A percentile compares a stretch with the other conserved stretches of the same genome.
These are phyloP conservation scores for Deilephila elpenor DNA, from an alignment of 2,888 invertebrate species.

Conservation along the genomic window DNA sequence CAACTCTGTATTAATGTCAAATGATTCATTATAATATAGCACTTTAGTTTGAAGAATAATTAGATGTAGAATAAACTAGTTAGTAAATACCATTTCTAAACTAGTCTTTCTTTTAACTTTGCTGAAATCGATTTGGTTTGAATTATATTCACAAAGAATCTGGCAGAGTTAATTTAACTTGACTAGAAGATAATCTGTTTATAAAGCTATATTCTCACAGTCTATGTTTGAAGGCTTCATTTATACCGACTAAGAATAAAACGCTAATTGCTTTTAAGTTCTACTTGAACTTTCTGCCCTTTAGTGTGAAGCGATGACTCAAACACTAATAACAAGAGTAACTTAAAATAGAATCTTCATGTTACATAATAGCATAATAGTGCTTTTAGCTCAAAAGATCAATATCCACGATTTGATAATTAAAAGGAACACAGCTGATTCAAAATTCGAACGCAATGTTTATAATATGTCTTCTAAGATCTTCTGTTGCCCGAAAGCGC, in stretches of 20 bases:
- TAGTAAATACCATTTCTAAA: no score
- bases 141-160: no score
- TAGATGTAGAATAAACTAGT: not conserved
- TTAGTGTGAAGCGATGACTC: conserved; percentile 5
- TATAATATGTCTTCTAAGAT: no score
- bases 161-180: no score
- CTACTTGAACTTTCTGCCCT: conserved; percentile 12
- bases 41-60: not conserved
- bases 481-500: no score
- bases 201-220: no score
- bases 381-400: not conserved
- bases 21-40: not conserved
- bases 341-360: not conserved
- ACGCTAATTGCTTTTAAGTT: conserved; percentile 5
- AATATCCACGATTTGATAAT: not conserved
- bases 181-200: no score
- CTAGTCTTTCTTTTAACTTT: no score
- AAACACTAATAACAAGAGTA: conserved; percentile 7
- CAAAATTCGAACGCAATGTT: not conserved
- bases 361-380: not conserved
- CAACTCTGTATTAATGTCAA: not conserved
- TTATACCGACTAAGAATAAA: not conserved
- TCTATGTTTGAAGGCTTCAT: not conserved
- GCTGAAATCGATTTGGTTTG: no score
- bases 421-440: not conserved